phyloP scores from a whole-genome alignment of 30 jellyfish, hydroid and myxozoan genomes.

The Euphysa ruthae region DNA sequence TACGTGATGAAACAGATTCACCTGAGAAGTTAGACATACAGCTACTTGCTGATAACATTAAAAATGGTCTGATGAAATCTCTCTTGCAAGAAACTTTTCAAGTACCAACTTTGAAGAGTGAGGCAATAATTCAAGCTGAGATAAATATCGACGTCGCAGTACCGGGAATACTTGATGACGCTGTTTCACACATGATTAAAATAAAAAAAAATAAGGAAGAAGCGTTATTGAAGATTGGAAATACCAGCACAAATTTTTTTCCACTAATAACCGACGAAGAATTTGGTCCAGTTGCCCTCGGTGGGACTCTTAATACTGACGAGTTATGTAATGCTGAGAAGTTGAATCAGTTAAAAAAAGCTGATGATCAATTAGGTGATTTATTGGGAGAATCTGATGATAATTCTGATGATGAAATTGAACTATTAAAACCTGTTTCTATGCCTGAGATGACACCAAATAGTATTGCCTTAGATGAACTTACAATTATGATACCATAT shows the following conservation, averaged over 20 bases:
- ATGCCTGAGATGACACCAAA: conserved; percentile 59
- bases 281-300: too few species aligned
- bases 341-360: conserved; percentile 59
- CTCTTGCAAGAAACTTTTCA: conserved; percentile 57
- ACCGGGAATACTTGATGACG: conserved; percentile 12
- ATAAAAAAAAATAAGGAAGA: too few species aligned
- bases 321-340: too few species aligned
- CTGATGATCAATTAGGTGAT: conserved; percentile 79
- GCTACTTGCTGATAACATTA: conserved; percentile 62
- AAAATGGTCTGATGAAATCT: conserved; percentile 49
- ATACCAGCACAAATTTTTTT: too few species aligned
- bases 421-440: conserved; percentile 26
- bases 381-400: conserved; percentile 85
- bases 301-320: too few species aligned
- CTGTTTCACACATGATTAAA: conserved; percentile 9
- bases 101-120: too few species aligned
- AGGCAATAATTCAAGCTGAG: too few species aligned
- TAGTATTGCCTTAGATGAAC: conserved; percentile 58
- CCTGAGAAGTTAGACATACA: conserved; percentile 30
- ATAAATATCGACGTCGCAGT: background rate
- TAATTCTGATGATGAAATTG: conserved; percentile 31
- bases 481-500: conserved; percentile 60
- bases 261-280: too few species aligned
- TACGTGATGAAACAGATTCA: conserved; percentile 5
- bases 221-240: too few species aligned